These are phyloP conservation scores for Bombus pyrosoma DNA, from an alignment of 1,140 invertebrate genomes.

Conservation along the genomic window DNA sequence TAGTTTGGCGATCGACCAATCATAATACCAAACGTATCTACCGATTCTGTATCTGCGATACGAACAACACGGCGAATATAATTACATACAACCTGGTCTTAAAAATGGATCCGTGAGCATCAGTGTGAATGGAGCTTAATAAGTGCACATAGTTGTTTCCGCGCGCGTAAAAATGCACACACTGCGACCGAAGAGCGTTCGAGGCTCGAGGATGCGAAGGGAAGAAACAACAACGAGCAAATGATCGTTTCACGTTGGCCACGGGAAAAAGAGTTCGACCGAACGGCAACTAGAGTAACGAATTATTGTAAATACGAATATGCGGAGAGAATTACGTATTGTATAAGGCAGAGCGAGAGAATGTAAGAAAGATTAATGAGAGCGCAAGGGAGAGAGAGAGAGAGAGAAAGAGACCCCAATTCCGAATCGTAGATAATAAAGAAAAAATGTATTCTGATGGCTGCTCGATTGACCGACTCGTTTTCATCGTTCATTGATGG, in stretches of 20 bases:
- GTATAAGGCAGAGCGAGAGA: conserved; percentile 21
- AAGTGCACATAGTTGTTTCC: background rate
- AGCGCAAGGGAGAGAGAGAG: conserved; percentile 15
- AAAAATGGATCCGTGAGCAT: background rate
- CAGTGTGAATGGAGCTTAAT: conserved; percentile 22
- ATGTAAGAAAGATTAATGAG: conserved; percentile 19
- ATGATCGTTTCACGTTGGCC: conserved; percentile 45
- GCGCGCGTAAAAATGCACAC: background rate
- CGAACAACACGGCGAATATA: background rate
- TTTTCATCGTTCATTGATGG: conserved; percentile 55
- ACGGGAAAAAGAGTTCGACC: conserved; percentile 42
- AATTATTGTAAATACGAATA: conserved; percentile 77
- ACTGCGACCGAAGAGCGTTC: background rate
- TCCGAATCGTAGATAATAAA: conserved; percentile 60
- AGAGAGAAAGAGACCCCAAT: conserved; percentile 27
- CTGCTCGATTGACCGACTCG: conserved; percentile 52
- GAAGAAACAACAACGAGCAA: conserved; percentile 38
- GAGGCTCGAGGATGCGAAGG: background rate
- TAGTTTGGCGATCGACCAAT: background rate
- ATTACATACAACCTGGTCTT: background rate
- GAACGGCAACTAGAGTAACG: conserved; percentile 63
- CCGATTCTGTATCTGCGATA: background rate
- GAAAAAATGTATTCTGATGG: conserved; percentile 48
- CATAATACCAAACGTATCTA: background rate
- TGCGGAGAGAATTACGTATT: conserved; percentile 55